Conservation (phyloP, 2,888 invertebrate genomes). For the Gymnosoma rotundatum region DNA sequence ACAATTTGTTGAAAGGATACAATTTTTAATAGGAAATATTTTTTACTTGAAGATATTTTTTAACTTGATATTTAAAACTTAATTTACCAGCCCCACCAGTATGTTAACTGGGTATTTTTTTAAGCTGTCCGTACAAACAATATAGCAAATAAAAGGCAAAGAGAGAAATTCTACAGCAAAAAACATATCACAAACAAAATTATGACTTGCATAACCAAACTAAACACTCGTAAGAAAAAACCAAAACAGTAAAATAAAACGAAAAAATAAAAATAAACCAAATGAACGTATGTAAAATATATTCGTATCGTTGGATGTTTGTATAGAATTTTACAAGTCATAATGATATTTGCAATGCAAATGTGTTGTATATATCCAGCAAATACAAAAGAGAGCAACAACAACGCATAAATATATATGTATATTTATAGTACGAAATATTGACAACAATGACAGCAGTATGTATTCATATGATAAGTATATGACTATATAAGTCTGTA, state of each 20-base stretch:
- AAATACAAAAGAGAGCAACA: constrained; percentile 61
- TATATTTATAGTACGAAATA: constrained; percentile 29
- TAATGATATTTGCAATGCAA: constrained; percentile 74
- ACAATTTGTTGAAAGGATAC: not conserved
- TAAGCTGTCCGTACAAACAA: constrained; percentile 53
- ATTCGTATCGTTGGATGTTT: not conserved
- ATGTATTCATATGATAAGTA: constrained; percentile 46
- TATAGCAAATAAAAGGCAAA: constrained; percentile 57
- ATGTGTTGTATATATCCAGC: constrained; percentile 58
- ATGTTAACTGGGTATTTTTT: constrained; percentile 25
- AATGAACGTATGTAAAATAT: constrained; percentile 50
- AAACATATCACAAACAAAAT: constrained; percentile 62
- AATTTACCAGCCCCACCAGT: not conserved
- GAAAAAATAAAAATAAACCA: constrained; percentile 36
- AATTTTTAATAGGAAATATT: not conserved
- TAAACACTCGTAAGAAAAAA: constrained; percentile 54
- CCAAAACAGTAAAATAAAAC: constrained; percentile 32
- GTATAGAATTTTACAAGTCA: constrained; percentile 71
- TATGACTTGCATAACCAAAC: constrained; percentile 71
- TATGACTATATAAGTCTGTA: constrained; percentile 11
- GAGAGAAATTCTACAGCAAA: constrained; percentile 25
- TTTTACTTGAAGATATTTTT: not conserved
- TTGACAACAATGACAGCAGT: constrained; percentile 69
- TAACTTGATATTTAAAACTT: not conserved
- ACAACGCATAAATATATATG: constrained; percentile 12